These are phyloP conservation scores for Salpingus planirostris DNA, from an alignment of 2,888 invertebrate genomes.

Conservation along the genomic window DNA sequence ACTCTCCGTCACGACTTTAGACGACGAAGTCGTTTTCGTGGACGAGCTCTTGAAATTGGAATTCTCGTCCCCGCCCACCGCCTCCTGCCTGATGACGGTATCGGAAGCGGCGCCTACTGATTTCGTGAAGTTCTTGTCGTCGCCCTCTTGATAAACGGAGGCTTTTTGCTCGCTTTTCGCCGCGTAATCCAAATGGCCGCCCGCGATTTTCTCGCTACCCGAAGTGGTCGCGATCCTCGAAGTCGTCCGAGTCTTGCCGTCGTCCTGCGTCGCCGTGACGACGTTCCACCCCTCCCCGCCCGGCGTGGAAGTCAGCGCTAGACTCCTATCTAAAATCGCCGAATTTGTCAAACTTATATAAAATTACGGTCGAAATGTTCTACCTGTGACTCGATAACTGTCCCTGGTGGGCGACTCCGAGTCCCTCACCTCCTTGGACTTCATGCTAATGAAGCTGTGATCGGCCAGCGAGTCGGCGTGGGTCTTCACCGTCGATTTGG, in stretches of 20 bases:
- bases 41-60: slow-evolving; percentile 38
- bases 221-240: slow-evolving; percentile 55
- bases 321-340: slow-evolving; percentile 4
- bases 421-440: slow-evolving; percentile 70
- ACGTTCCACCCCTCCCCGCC: slow-evolving; percentile 53
- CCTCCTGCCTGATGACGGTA: slow-evolving; percentile 45
- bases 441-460: slow-evolving; percentile 69
- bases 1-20: slow-evolving; percentile 29
- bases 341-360: slow-evolving; percentile 1
- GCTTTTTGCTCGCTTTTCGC: slow-evolving; percentile 55
- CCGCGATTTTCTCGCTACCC: slow-evolving; percentile 54
- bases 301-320: no score
- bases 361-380: no score
- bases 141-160: slow-evolving; percentile 46
- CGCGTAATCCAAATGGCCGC: slow-evolving; percentile 55
- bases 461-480: slow-evolving; percentile 66
- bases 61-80: slow-evolving; percentile 45
- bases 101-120: slow-evolving; percentile 43
- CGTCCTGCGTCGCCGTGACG: slow-evolving; percentile 52
- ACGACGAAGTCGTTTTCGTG: slow-evolving; percentile 32
- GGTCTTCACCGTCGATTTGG: slow-evolving; percentile 23
- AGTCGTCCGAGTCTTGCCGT: slow-evolving; percentile 54
- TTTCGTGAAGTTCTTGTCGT: slow-evolving; percentile 46
- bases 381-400: slow-evolving; percentile 31
- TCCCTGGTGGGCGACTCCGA: slow-evolving; percentile 67